Evolutionary conservation across 2,888 invertebrate species (phyloP).

Genomic region (Andrena haemorrhoa): DNA sequence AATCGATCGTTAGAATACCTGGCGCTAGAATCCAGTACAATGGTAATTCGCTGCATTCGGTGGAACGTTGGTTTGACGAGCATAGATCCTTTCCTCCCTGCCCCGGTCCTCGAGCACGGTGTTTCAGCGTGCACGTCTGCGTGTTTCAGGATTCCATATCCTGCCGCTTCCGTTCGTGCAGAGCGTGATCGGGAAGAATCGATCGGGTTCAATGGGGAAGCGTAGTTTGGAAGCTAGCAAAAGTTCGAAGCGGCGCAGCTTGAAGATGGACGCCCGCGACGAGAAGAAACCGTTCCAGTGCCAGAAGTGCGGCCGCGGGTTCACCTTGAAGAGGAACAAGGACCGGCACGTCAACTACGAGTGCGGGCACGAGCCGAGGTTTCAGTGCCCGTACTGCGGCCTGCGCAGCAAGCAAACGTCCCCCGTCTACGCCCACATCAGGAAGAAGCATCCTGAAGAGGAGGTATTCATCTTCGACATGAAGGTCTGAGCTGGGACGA

Average conservation of each 20-base stretch:
- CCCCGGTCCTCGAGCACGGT: constrained; percentile 45
- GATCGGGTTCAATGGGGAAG: constrained; percentile 50
- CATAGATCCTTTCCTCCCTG: neutral
- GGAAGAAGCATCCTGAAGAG: constrained; percentile 75
- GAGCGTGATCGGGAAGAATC: constrained; percentile 61
- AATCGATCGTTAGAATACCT: neutral
- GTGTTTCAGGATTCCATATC: constrained; percentile 69
- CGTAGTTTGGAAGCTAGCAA: constrained; percentile 37
- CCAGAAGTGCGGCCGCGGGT: constrained; percentile 79
- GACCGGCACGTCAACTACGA: constrained; percentile 80
- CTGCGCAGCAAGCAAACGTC: constrained; percentile 76
- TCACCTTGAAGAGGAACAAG: constrained; percentile 77
- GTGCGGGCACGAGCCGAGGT: constrained; percentile 79
- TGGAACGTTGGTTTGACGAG: neutral
- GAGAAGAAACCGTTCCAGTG: constrained; percentile 75
- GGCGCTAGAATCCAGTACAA: neutral
- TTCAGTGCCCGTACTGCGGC: constrained; percentile 80
- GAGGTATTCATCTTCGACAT: constrained; percentile 75
- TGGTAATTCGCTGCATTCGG: constrained; percentile 8
- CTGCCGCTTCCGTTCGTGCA: constrained; percentile 55
- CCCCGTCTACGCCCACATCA: constrained; percentile 77
- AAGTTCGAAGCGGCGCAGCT: constrained; percentile 46
- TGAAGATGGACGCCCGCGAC: constrained; percentile 57
- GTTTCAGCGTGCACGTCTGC: constrained; percentile 67
- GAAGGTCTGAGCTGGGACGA: constrained; percentile 64